Evolutionary conservation across 2,888 invertebrate species (phyloP).

Genomic region (Alloscopus bannaensis): DNA sequence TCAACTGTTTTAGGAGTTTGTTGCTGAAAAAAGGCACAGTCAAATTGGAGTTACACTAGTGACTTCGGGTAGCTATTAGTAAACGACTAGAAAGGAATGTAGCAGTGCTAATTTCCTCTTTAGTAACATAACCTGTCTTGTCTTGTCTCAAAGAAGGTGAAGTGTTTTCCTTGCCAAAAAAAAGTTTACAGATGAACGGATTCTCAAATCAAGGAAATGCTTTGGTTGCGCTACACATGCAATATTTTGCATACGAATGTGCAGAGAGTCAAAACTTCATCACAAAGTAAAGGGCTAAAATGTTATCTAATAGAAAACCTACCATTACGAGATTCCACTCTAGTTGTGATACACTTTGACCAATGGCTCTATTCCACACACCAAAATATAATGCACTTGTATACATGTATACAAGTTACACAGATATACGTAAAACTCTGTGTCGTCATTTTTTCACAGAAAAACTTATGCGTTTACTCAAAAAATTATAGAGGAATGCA

Average conservation of each 20-base stretch:
- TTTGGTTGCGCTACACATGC: slow-evolving; percentile 21
- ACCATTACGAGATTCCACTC: slow-evolving; percentile 51
- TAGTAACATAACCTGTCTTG: slow-evolving; percentile 1
- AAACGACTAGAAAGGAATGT: no score
- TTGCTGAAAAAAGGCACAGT: no score
- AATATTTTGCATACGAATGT: no score
- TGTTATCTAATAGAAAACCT: slow-evolving; percentile 36
- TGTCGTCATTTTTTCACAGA: slow-evolving; percentile 6
- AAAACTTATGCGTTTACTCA: slow-evolving; percentile 16
- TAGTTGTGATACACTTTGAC: slow-evolving; percentile 42
- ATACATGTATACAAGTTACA: slow-evolving; percentile 24
- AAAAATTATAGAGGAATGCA: slow-evolving; percentile 6
- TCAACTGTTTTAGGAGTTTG: no score
- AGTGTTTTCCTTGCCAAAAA: slow-evolving; percentile 52
- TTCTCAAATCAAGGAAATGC: slow-evolving; percentile 57
- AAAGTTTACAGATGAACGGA: slow-evolving; percentile 53
- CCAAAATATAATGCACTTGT: neutral
- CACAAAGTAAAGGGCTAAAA: slow-evolving; percentile 22
- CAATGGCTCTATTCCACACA: slow-evolving; percentile 20
- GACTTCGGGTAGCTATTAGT: no score
- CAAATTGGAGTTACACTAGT: no score
- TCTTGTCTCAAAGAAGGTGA: slow-evolving; percentile 24
- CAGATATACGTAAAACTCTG: neutral
- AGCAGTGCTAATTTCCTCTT: slow-evolving; percentile 17
- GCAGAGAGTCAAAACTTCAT: neutral